Base-by-base conservation (phyloP, 2,888 invertebrate genomes). In the Dicyrtomina minuta region DNA sequence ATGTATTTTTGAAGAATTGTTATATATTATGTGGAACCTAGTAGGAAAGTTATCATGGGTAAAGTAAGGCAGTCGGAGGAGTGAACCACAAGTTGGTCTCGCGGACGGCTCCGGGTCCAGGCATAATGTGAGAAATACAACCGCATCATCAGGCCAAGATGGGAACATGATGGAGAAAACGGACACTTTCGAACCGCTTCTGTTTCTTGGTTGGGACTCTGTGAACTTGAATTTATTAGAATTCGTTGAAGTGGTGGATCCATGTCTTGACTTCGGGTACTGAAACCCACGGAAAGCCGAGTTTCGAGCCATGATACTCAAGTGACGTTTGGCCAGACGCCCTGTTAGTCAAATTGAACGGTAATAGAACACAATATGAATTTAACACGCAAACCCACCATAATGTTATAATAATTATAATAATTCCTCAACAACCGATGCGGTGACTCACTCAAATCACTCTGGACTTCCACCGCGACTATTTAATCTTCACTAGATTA, bases 51-150 rank as follows among this genome's bases (percentile, higher is more conserved):
- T 84, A 60, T 90, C 89, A 71, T 86, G 85, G 1, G 83, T 83
- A 80, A 91, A 90, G 79, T 88, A 88, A 70, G 82, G 81, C 79
- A 90, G 89, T 56, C 87, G 84, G 10, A 91, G 81, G n/a, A 91
- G 82, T 24, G 86, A 85, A 0, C 85, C 82, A 24, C 89, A 87
- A 0, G 85, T 84, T 0, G 89, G 87, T 1, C 91, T 71, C 6
- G 68, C 74, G 1, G 74, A 68, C 4, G 77, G 75, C 46, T 78
- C 78, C 0, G 77, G 77, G 53, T 78, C 78, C n/a, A 77, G 71
- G 51, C 74, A 75, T 17, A 78, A 44, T 17, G 77, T 77, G 12
- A 78, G 69, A 65, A 78, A 77, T 17, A 74, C 71, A 26, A 77
- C 70, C 1, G 75, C 74, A n/a, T 77, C 78, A 51, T 77, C 77